A percentile compares a stretch with the other conserved stretches of the same genome.
These are phyloP conservation scores for Apostichopus japonicus DNA, from an alignment of 35 echinoderm and acorn worm genomes.

Conservation along the genomic window DNA sequence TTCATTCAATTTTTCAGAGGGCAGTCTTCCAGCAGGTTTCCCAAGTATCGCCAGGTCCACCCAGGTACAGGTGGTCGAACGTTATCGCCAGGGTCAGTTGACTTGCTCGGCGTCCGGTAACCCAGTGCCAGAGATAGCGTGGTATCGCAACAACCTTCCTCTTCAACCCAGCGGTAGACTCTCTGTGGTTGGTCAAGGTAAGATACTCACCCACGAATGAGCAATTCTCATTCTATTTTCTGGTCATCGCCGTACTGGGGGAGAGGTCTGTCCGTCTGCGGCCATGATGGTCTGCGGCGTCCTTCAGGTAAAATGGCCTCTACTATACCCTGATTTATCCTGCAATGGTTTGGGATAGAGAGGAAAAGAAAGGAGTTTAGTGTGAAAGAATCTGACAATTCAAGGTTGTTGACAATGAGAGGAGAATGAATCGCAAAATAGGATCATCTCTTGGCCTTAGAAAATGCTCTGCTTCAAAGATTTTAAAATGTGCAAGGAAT, in stretches of 20 bases:
- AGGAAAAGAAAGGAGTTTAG: too few species aligned
- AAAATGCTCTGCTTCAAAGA: background rate
- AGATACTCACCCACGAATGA: background rate
- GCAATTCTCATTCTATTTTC: too few species aligned
- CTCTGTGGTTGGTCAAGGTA: constrained; percentile 30
- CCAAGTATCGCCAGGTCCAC: constrained; percentile 53
- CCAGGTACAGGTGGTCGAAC: constrained; percentile 62
- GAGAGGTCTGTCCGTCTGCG: too few species aligned
- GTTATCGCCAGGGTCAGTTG: constrained; percentile 60
- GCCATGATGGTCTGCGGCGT: too few species aligned
- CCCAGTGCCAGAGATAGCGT: constrained; percentile 77
- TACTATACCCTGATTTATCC: too few species aligned
- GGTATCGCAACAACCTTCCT: constrained; percentile 74
- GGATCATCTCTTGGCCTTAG: too few species aligned
- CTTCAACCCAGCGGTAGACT: constrained; percentile 60
- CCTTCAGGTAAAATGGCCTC: too few species aligned
- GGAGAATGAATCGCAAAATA: too few species aligned
- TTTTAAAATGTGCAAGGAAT: background rate
- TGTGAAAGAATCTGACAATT: too few species aligned
- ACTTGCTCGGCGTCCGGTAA: constrained; percentile 70
- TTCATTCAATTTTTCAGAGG: constrained; percentile 50
- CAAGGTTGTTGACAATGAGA: too few species aligned
- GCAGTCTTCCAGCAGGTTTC: constrained; percentile 72
- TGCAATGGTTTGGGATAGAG: too few species aligned
- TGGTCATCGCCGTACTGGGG: too few species aligned